Evolutionary conservation across 2,888 invertebrate genomes (phyloP), one percentile per base, ranked within the genome.

Genomic region (Desoria tigrina): DNA sequence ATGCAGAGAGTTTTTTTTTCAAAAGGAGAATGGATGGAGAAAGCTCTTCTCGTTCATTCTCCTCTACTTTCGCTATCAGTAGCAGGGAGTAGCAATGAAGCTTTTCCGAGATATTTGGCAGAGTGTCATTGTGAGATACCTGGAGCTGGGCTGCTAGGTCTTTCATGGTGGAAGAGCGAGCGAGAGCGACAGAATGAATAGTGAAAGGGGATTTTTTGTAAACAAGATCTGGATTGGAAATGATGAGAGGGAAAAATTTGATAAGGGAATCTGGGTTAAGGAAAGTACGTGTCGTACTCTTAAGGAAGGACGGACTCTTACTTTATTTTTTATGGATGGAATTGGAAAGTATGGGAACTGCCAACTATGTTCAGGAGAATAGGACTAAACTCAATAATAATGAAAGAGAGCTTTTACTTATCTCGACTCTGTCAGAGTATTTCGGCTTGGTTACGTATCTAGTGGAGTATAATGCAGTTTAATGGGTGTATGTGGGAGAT

Each of bases 151-250:
- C 4, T 45, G 45, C 16, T n/a, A 45, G 16, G 45, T 16, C 21
- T 45, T 45, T 45, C 45, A 18, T 11, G 6, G 21, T n/a, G 9
- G 45, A 45, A 11, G 39, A 16, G 39, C 9, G 16, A 16, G 39
- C 9, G 39, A 39, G 16, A 39, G 39, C 39, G 21, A 21, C 9
- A 45, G 45, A 45, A 21, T 45, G 45, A 45, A 45, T 45, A 21
- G 45, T 18, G 51, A 51, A 24, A 9, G 51, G 21, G 23, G 23
- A 51, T 51, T 51, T 45, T 51, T 21, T 51, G 51, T 26, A 51
- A 51, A 51, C 51, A 51, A 51, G 55, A 55, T 55, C 55, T 55
- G 55, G 28, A 55, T 55, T 55, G 26, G 55, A 55, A 55, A 55
- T 55, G 55, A 26, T 32, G 27, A 55, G 51, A 21, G 23, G n/a